Percentiles rank a stretch among this genome's conserved stretches.
These are phyloP conservation scores for Nyleta sp. DNA, from an alignment of 2,888 invertebrate species.

Conservation along the genomic window DNA sequence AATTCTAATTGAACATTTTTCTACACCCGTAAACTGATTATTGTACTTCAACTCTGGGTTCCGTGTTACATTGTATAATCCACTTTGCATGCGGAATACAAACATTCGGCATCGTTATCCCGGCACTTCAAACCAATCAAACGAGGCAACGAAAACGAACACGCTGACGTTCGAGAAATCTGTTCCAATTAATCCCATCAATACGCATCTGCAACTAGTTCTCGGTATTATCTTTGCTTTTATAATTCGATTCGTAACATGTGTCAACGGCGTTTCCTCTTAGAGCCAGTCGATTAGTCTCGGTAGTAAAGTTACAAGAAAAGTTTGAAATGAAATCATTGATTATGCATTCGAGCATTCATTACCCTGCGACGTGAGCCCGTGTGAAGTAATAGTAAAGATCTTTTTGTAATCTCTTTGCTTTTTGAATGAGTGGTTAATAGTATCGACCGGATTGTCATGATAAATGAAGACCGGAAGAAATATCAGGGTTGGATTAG, in stretches of 20 bases:
- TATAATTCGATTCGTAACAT: conserved; percentile 4
- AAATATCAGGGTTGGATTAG: too few species aligned
- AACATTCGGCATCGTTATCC: too few species aligned
- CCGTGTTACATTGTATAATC: too few species aligned
- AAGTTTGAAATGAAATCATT: conserved; percentile 8
- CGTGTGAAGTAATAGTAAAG: conserved; percentile 1
- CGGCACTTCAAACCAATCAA: too few species aligned
- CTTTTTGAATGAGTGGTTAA: neutral
- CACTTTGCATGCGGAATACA: too few species aligned
- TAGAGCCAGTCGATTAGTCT: conserved; percentile 2
- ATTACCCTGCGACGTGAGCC: neutral
- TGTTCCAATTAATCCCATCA: conserved; percentile 17
- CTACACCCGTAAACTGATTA: too few species aligned
- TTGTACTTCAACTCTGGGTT: too few species aligned
- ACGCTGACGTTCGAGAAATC: neutral
- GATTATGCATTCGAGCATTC: conserved; percentile 28
- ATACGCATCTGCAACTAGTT: conserved; percentile 7
- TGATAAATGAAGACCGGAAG: conserved; percentile 3
- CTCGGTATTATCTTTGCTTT: conserved; percentile 11
- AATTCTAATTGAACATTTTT: too few species aligned
- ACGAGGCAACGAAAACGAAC: neutral
- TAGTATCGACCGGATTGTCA: neutral
- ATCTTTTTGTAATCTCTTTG: neutral
- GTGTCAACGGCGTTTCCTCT: conserved; percentile 22
- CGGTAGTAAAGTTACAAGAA: neutral